Evolutionary conservation across 2,113 vertebrate genomes (phyloP).

Genomic region (Brachyhypopomus occidentalis): DNA sequence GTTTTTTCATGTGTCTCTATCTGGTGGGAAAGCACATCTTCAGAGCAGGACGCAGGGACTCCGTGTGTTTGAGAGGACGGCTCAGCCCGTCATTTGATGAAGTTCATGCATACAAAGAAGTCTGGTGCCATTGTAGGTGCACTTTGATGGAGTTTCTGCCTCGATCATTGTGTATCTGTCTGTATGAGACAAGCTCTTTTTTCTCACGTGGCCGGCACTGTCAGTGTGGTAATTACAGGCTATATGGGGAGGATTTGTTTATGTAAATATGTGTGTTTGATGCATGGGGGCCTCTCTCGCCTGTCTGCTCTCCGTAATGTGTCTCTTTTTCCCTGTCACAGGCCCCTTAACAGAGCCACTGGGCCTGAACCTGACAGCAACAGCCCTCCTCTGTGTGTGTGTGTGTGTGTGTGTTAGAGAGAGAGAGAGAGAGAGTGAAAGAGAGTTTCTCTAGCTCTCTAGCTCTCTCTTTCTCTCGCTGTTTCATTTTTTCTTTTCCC

Average conservation of each 20-base stretch:
- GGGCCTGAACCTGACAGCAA: slow-evolving; percentile 58
- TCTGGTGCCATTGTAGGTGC: background rate
- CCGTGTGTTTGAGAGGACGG: slow-evolving; percentile 38
- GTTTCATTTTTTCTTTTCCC: slow-evolving; percentile 16
- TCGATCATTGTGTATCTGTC: slow-evolving; percentile 60
- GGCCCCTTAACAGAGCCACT: slow-evolving; percentile 53
- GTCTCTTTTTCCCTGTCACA: slow-evolving; percentile 55
- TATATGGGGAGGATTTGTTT: slow-evolving; percentile 65
- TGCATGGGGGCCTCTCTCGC: slow-evolving; percentile 59
- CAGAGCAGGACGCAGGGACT: slow-evolving; percentile 60
- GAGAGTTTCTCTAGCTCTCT: slow-evolving; percentile 23
- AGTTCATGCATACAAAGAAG: slow-evolving; percentile 62
- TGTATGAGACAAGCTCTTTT: slow-evolving; percentile 60
- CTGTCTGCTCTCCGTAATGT: slow-evolving; percentile 40
- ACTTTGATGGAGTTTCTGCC: slow-evolving; percentile 63
- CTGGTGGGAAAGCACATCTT: slow-evolving; percentile 53
- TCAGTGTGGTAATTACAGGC: slow-evolving; percentile 66
- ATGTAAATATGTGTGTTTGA: slow-evolving; percentile 68
- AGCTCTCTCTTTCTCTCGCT: slow-evolving; percentile 12
- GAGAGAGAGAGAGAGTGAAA: too few species aligned
- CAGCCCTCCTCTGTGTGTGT: slow-evolving; percentile 34
- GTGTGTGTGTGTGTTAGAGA: slow-evolving; percentile 31
- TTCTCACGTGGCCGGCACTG: slow-evolving; percentile 51
- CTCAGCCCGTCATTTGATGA: slow-evolving; percentile 30
- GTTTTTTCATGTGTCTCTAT: background rate